Base-by-base conservation (phyloP, 2,888 invertebrate genomes). In the Uropetala carovei region DNA sequence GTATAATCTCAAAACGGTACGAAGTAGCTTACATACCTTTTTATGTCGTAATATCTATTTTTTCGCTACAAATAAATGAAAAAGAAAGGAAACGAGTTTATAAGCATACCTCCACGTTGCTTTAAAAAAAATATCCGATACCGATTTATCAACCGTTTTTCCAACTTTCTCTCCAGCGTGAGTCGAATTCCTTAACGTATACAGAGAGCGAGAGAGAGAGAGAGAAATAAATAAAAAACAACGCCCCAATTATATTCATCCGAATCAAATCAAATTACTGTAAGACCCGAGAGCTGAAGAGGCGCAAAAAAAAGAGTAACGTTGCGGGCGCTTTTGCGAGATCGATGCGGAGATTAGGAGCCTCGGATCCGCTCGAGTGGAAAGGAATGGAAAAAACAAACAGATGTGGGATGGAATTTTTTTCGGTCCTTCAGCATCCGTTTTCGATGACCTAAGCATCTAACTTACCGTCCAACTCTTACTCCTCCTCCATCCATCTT, bases 361-460 rank as follows among this genome's bases (percentile, higher is more conserved):
- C 27, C 75, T 75, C 27, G 75, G 75, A 75, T 27, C 75, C 75
- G 11, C 27, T 75, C 75, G 60, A 30, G 16, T 30, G 30, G 86
- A 86, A 64, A 60, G 68, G 89, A 64, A 89, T 64, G 89, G 89
- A 89, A 89, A 43, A 30, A 64, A 89, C 89, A 89, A 89, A 89
- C 89, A 68, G 27, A 43, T 60, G 64, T 27, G 64, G 64, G 60
- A 86, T 27, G 86, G 60, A 64, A 89, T 89, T 89, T 75, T n/a
- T 89, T 89, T 89, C 89, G 60, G 64, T 64, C 43, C 89, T 89
- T 89, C 89, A 43, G 89, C 89, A 68, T 89, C 89, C 27, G 64
- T 89, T 89, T 89, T 89, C 89, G 89, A 89, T 68, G 89, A 89
- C 64, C 89, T 89, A 89, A 89, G 89, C 89, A 43, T 89, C 89